A percentile compares a stretch with the other conserved stretches of the same genome.
phyloP scores from a whole-genome alignment of 2,888 invertebrate genomes.

The Argyresthia goedartella region DNA sequence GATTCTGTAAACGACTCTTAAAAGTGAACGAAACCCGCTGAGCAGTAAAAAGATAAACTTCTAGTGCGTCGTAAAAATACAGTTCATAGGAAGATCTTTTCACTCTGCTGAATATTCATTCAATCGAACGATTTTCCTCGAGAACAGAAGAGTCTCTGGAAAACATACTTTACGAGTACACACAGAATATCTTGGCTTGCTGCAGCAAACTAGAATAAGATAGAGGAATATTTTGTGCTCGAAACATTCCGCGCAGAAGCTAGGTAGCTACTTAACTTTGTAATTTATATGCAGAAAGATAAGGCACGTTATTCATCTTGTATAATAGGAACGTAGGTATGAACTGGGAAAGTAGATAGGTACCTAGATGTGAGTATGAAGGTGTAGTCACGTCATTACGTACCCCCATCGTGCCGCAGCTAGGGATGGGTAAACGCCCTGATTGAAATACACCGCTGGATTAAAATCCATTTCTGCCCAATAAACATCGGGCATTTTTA shows the following conservation, averaged over 20 bases:
- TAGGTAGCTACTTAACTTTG: background rate
- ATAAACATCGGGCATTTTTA: no score
- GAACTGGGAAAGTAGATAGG: background rate
- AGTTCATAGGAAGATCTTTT: conserved; percentile 13
- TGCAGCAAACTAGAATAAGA: background rate
- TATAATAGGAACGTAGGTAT: background rate
- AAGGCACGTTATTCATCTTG: background rate
- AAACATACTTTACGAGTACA: background rate
- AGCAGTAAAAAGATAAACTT: conserved; percentile 1
- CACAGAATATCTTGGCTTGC: no score
- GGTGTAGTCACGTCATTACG: background rate
- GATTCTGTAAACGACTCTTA: background rate
- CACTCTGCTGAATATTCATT: conserved; percentile 13
- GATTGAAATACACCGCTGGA: no score
- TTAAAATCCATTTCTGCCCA: no score
- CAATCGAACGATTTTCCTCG: conserved; percentile 12
- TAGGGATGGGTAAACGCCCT: no score
- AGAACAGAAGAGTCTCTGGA: conserved; percentile 7
- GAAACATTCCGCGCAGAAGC: background rate
- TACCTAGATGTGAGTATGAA: background rate
- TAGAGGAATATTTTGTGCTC: background rate
- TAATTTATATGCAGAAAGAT: background rate
- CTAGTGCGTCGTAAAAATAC: conserved; percentile 1
- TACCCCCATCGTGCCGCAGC: background rate
- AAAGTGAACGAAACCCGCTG: background rate